Conservation (phyloP, 2,797 vertebrate species). For the Malacoctenus gilli region DNA sequence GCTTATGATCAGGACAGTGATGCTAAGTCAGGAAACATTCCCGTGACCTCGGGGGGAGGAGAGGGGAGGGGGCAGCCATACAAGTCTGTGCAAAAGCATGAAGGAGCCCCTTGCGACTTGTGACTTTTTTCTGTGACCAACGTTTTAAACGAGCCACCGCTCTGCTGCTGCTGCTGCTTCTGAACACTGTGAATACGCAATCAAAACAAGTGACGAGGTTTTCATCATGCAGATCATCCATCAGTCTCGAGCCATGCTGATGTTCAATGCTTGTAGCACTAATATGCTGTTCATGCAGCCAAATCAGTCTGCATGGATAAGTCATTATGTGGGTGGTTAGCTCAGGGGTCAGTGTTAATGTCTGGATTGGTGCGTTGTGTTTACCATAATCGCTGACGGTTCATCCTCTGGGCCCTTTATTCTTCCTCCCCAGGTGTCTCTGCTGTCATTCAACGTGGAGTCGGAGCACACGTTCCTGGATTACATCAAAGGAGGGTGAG, state of each 20-base stretch:
- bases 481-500: slow-evolving; percentile 98
- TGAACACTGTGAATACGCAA: slow-evolving; percentile 47
- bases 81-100: slow-evolving; percentile 23
- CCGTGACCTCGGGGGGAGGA: slow-evolving; percentile 9
- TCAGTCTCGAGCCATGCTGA: slow-evolving; percentile 29
- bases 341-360: slow-evolving; percentile 58
- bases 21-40: slow-evolving; percentile 40
- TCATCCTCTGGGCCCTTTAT: slow-evolving; percentile 42
- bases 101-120: slow-evolving; percentile 14
- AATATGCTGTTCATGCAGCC: slow-evolving; percentile 34
- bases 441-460: slow-evolving; percentile 92
- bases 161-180: slow-evolving; percentile 30
- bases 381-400: slow-evolving; percentile 34
- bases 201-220: slow-evolving; percentile 68
- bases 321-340: slow-evolving; percentile 53
- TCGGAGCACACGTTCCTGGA: slow-evolving; percentile 95
- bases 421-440: slow-evolving; percentile 83
- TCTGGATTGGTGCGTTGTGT: slow-evolving; percentile 36
- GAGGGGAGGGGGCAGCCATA: no score
- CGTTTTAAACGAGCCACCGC: slow-evolving; percentile 41
- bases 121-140: no score
- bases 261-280: slow-evolving; percentile 53
- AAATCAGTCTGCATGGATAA: slow-evolving; percentile 39
- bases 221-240: slow-evolving; percentile 63
- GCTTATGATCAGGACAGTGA: slow-evolving; percentile 28